Percentiles rank a stretch among this genome's conserved stretches.
Evolutionary conservation across 2,888 invertebrate genomes (phyloP).

Genomic region (Rotaria sp.): DNA sequence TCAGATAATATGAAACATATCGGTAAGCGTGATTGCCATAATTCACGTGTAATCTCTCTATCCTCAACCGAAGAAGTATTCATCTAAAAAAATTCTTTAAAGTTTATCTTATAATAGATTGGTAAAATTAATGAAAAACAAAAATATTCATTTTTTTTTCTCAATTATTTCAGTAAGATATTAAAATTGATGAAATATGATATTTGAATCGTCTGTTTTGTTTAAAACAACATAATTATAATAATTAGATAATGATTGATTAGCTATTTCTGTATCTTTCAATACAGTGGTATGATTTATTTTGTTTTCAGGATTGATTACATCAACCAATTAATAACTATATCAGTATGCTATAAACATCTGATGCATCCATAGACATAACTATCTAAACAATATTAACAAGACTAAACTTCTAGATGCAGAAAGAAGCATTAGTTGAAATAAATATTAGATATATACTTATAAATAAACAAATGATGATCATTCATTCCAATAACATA

Average conservation of each 20-base stretch:
- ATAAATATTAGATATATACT: background rate
- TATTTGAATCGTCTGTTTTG: too few relatives aligned
- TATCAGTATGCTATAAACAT: background rate
- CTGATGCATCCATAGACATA: background rate
- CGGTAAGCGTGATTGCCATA: slow-evolving; percentile 91
- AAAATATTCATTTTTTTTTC: too few relatives aligned
- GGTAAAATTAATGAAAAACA: too few relatives aligned
- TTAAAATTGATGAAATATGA: too few relatives aligned
- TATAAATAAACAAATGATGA: background rate
- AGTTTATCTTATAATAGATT: too few relatives aligned
- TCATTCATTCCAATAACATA: background rate
- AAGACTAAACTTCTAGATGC: background rate
- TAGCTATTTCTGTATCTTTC: background rate
- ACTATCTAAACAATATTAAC: background rate
- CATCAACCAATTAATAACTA: background rate
- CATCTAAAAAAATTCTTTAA: background rate
- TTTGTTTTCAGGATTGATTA: background rate
- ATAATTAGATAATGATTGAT: background rate
- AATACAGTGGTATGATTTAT: background rate
- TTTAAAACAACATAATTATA: too few relatives aligned
- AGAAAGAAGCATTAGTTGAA: background rate
- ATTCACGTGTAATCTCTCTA: slow-evolving; percentile 80
- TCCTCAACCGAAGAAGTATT: slow-evolving; percentile 62
- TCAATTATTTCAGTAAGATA: too few relatives aligned
- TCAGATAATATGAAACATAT: slow-evolving; percentile 80